Base-by-base conservation (phyloP, 35 echinoderm and acorn worm genomes). In the Eucidaris tribuloides region DNA sequence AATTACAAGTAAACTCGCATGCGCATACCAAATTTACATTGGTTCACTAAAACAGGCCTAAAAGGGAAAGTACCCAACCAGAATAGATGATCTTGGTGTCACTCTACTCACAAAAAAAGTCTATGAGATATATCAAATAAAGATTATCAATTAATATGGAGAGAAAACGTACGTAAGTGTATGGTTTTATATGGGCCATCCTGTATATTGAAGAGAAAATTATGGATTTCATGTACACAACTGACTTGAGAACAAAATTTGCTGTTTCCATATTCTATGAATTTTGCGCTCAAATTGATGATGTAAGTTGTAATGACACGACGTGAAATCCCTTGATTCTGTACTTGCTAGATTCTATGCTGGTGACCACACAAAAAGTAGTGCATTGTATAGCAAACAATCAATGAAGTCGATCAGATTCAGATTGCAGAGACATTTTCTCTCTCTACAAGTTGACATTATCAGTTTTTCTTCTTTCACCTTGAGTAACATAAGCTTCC, bases 401-500 rank as follows among this genome's bases (percentile, higher is more conserved):
- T 29, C 61, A 31, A 68, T 48, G 59, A 39, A 52, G 0, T 35
- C 7, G 18, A 84, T 84, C 13, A 61, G 42, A 42, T 65, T 70
- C 52, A 43, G 39, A 4, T 7, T 84, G 3, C 40, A 45, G 24
- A 23, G 82, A 45, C 63, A 84, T 35, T 84, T 84, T 48, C 28
- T 68, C 11, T 36, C 25, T 1, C 19, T 65, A 1, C 44, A 84
- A 34, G 30, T 29, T 4, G 42, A 70, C 25, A 30, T 70, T 33
- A 84, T 84, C 0, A 50, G 36, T 17, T 41, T 48, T 0, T 22
- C 33, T 28, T 15, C 33, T 43, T 84, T 70, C 31, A 56, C 80
- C 13, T 3, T 38, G 23, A 45, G 42, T 2, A 68, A 50, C 28
- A 64, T 13, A 29, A 29, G 44, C 0, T 84, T 84, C 62, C 65